Conservation (phyloP, 1,140 invertebrate species). For the Bactericera cockerelli region DNA sequence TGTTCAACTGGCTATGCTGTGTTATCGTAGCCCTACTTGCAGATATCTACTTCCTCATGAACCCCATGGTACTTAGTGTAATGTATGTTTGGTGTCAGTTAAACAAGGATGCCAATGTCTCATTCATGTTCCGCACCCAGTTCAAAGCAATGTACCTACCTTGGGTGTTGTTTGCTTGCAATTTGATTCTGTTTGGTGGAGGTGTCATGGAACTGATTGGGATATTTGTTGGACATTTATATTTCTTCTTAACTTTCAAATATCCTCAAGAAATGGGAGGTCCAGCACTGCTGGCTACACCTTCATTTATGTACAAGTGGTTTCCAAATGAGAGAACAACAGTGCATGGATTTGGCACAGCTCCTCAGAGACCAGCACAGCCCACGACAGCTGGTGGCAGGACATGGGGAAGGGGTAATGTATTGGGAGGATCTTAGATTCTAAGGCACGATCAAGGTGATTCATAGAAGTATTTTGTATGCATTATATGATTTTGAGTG, state of each 20-base stretch:
- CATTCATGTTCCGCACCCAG: constrained; percentile 95
- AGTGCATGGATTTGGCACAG: constrained; percentile 46
- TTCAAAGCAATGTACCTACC: constrained; percentile 98
- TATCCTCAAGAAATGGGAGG: constrained; percentile 93
- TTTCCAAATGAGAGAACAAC: constrained; percentile 49
- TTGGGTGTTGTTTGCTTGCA: constrained; percentile 91
- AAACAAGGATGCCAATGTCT: constrained; percentile 89
- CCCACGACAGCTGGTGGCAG: constrained; percentile 36
- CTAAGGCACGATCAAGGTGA: too few species aligned
- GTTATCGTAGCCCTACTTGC: constrained; percentile 60
- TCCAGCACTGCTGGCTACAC: constrained; percentile 61
- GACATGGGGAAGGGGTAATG: constrained; percentile 52
- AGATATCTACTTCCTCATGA: constrained; percentile 77
- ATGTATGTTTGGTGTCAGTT: constrained; percentile 97
- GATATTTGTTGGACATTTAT: constrained; percentile 89
- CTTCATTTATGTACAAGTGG: constrained; percentile 47
- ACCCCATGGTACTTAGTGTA: constrained; percentile 91
- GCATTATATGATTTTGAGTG: too few species aligned
- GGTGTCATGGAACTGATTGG: constrained; percentile 83
- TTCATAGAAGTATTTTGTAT: too few species aligned
- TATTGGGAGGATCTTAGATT: constrained; percentile 40
- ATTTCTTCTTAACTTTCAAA: constrained; percentile 93
- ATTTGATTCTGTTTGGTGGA: constrained; percentile 75
- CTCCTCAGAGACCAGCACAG: constrained; percentile 33
- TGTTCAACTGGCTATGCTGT: constrained; percentile 84